These are phyloP conservation scores for Heteromurus nitidus DNA, from an alignment of 2,888 invertebrate genomes.

Conservation along the genomic window DNA sequence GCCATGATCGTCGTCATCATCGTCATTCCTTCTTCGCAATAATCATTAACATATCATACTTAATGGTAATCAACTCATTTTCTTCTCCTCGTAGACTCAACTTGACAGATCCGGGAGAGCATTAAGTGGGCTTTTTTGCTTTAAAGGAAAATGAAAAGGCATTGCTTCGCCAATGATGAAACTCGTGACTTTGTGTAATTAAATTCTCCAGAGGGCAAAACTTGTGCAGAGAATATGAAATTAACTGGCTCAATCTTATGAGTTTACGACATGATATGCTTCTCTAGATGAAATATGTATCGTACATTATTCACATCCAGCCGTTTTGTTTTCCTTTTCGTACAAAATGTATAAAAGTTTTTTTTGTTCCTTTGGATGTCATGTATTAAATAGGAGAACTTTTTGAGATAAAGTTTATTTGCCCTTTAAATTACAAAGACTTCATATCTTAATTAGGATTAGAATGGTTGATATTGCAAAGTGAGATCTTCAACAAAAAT, in stretches of 20 bases:
- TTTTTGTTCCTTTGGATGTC: no score
- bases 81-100: slow-evolving; percentile 21
- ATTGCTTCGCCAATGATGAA: neutral
- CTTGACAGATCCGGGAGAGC: slow-evolving; percentile 50
- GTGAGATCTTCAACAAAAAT: slow-evolving; percentile 7
- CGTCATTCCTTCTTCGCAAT: no score
- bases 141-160: neutral
- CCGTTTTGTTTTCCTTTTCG: no score
- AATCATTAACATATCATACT: slow-evolving; percentile 51
- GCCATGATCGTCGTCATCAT: no score
- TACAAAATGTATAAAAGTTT: no score
- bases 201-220: slow-evolving; percentile 59
- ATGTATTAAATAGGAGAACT: no score
- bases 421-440: no score
- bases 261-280: no score
- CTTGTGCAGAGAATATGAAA: slow-evolving; percentile 47
- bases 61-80: slow-evolving; percentile 44
- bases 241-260: slow-evolving; percentile 40
- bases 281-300: no score
- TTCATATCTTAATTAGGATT: neutral
- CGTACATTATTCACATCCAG: no score
- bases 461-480: slow-evolving; percentile 20
- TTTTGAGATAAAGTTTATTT: no score
- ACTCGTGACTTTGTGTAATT: slow-evolving; percentile 65
- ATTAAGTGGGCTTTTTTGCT: neutral